A percentile compares a stretch with the other conserved stretches of the same genome.
Evolutionary conservation across 2,888 invertebrate genomes (phyloP).

Genomic region (Odontomyia ornata): DNA sequence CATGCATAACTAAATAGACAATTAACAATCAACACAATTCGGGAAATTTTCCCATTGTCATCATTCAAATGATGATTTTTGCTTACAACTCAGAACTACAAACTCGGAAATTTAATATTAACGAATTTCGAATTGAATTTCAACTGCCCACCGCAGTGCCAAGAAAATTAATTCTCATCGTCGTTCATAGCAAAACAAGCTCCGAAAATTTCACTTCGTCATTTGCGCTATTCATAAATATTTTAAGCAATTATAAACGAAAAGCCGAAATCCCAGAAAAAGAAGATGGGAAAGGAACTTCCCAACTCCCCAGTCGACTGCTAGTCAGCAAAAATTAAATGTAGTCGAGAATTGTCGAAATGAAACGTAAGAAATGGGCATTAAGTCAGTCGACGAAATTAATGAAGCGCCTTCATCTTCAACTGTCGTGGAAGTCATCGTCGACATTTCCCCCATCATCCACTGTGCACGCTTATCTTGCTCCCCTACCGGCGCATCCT

Average conservation of each 20-base stretch:
- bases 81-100: slow-evolving; percentile 38
- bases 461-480: not conserved
- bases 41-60: slow-evolving; percentile 28
- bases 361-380: slow-evolving; percentile 31
- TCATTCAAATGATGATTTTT: slow-evolving; percentile 23
- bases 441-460: not conserved
- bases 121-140: slow-evolving; percentile 38
- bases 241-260: slow-evolving; percentile 48
- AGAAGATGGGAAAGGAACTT: slow-evolving; percentile 3
- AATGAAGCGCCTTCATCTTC: slow-evolving; percentile 40
- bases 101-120: slow-evolving; percentile 38
- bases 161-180: slow-evolving; percentile 41
- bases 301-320: slow-evolving; percentile 21
- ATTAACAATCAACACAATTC: slow-evolving; percentile 18
- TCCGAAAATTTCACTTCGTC: slow-evolving; percentile 44
- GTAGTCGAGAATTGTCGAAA: slow-evolving; percentile 12
- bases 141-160: slow-evolving; percentile 39
- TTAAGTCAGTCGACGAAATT: slow-evolving; percentile 32
- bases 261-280: slow-evolving; percentile 30
- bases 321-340: slow-evolving; percentile 39
- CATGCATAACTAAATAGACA: not conserved
- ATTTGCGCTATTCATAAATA: slow-evolving; percentile 49
- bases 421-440: not conserved
- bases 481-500: not conserved
- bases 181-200: slow-evolving; percentile 20